Conservation (phyloP, 2,888 invertebrate genomes). For the Lordiphosa fenestrarum region DNA sequence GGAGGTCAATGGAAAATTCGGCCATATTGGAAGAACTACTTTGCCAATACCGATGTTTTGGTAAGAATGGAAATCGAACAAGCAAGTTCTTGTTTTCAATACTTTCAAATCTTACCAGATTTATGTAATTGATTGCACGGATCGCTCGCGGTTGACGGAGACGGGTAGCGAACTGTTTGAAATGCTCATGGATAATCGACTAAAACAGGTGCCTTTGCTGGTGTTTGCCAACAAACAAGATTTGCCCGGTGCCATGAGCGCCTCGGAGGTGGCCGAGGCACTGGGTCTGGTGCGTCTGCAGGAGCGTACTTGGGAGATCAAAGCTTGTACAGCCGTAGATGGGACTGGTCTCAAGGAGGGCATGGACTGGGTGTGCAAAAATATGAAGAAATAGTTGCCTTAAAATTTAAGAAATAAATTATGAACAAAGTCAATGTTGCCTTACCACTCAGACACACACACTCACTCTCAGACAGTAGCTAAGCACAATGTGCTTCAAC, state of each 20-base stretch:
- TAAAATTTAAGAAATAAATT: constrained; percentile 21
- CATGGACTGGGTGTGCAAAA: constrained; percentile 96
- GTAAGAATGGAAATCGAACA: constrained; percentile 81
- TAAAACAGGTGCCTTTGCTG: constrained; percentile 92
- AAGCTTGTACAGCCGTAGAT: constrained; percentile 94
- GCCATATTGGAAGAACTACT: constrained; percentile 99
- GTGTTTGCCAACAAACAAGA: constrained; percentile 99
- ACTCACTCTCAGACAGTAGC: background rate
- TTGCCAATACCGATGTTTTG: constrained; percentile 98
- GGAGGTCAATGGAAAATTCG: constrained; percentile 99
- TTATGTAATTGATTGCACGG: constrained; percentile 98
- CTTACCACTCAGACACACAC: background rate
- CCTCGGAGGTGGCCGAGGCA: constrained; percentile 87
- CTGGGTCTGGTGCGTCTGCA: constrained; percentile 86
- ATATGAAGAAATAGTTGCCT: constrained; percentile 85
- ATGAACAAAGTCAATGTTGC: background rate
- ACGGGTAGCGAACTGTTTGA: constrained; percentile 96
- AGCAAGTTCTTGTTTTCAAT: background rate
- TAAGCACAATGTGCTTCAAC: constrained; percentile 81
- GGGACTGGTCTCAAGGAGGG: constrained; percentile 97
- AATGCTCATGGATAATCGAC: constrained; percentile 94
- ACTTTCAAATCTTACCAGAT: constrained; percentile 83
- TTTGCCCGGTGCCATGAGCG: constrained; percentile 85
- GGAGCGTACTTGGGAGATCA: constrained; percentile 98
- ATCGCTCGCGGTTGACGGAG: constrained; percentile 94